phyloP scores from a whole-genome alignment of 2,797 vertebrate species.

The Malurus splendens region DNA sequence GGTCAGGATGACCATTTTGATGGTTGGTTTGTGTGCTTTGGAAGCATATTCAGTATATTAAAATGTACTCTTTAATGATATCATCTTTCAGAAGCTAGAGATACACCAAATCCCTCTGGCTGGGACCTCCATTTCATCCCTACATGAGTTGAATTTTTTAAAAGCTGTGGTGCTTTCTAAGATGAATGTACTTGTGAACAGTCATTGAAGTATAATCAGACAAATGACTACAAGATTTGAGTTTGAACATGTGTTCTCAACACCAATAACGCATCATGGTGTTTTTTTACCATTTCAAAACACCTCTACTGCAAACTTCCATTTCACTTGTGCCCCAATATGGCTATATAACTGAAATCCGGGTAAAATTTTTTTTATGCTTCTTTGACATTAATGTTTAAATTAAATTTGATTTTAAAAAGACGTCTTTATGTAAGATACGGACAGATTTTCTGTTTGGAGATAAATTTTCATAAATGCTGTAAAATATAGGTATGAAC shows the following conservation, averaged over 20 bases:
- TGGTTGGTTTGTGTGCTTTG: neutral
- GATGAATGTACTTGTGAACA: neutral
- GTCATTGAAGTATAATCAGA: neutral
- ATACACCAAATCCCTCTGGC: neutral
- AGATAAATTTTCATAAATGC: neutral
- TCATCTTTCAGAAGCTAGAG: neutral
- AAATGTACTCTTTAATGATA: neutral
- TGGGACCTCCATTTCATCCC: neutral
- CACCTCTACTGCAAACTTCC: neutral
- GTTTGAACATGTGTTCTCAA: neutral
- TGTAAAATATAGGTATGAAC: neutral
- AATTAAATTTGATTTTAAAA: neutral
- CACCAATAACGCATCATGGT: neutral
- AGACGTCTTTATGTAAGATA: neutral
- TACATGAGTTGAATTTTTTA: neutral
- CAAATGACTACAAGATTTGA: neutral
- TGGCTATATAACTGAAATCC: neutral
- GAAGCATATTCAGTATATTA: neutral
- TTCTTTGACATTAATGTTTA: neutral
- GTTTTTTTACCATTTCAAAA: neutral
- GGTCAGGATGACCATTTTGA: neutral
- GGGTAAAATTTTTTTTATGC: neutral
- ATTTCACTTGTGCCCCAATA: neutral
- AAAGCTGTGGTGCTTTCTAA: neutral
- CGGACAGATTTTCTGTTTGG: neutral